Percentiles rank a stretch among this genome's conserved stretches.
These are phyloP conservation scores for Phortica okadai DNA, from an alignment of 2,888 invertebrate species.

Conservation along the genomic window DNA sequence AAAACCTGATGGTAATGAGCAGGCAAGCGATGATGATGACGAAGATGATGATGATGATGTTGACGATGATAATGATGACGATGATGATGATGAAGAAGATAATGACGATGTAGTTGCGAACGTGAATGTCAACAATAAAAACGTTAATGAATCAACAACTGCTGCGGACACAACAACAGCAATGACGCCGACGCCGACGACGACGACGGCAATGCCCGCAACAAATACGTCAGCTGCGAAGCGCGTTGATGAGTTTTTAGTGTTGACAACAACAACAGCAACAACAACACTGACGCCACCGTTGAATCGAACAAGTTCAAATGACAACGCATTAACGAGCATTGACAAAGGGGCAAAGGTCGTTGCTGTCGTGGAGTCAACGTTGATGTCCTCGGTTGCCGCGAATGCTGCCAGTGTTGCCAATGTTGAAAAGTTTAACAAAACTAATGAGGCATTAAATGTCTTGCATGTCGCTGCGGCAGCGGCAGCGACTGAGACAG, in stretches of 20 bases:
- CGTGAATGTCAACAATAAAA: constrained; percentile 35
- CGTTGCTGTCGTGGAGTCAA: too few species aligned
- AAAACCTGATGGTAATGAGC: constrained; percentile 46
- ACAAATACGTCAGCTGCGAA: not conserved
- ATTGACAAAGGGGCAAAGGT: not conserved
- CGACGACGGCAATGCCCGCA: constrained; percentile 27
- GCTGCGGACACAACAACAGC: constrained; percentile 40
- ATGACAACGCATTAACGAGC: not conserved
- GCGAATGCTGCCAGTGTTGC: constrained; percentile 47
- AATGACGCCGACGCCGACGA: constrained; percentile 30
- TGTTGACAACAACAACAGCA: not conserved
- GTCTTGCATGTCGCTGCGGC: constrained; percentile 31
- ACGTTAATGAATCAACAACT: constrained; percentile 47
- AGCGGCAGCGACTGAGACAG: not conserved
- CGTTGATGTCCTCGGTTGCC: not conserved
- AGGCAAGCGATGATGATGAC: not conserved
- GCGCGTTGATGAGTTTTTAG: not conserved
- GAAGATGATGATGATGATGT: constrained; percentile 20
- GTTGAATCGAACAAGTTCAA: constrained; percentile 5
- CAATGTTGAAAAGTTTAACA: constrained; percentile 16
- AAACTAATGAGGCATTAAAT: constrained; percentile 67
- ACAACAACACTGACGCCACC: constrained; percentile 24
- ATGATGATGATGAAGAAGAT: constrained; percentile 19
- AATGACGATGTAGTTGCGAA: constrained; percentile 38
- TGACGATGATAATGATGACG: constrained; percentile 22